phyloP scores from a whole-genome alignment of 2,888 invertebrate genomes.

The Dryococelus australis region DNA sequence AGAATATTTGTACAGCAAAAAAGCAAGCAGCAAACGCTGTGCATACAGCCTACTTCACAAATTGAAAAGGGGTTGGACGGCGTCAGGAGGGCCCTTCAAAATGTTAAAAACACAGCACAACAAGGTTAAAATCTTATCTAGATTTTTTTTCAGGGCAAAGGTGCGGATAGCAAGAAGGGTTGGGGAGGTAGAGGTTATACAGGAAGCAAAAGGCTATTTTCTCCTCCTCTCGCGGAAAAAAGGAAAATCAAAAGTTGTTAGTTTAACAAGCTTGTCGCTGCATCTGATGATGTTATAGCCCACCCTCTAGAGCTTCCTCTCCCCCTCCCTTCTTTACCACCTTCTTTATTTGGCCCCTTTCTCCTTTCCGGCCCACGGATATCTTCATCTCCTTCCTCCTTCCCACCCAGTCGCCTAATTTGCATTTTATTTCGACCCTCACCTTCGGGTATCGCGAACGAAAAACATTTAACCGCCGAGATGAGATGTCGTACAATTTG shows the following conservation, averaged over 20 bases:
- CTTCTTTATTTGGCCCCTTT: background rate
- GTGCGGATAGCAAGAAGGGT: background rate
- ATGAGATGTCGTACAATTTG: constrained; percentile 30
- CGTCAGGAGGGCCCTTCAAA: background rate
- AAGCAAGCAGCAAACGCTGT: no score
- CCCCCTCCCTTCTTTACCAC: background rate
- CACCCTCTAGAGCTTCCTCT: background rate
- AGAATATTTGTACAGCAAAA: no score
- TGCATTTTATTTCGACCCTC: constrained; percentile 27
- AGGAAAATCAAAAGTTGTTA: constrained; percentile 24
- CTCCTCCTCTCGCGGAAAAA: constrained; percentile 7
- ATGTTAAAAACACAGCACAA: background rate
- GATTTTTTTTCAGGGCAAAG: background rate
- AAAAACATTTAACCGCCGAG: background rate
- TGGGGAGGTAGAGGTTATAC: background rate
- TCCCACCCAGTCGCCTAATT: background rate
- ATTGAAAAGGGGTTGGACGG: background rate
- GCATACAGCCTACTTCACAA: background rate
- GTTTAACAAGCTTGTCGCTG: constrained; percentile 17
- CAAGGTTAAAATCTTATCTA: background rate
- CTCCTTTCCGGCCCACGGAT: constrained; percentile 1
- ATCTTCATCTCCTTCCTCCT: background rate
- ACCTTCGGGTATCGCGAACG: constrained; percentile 24
- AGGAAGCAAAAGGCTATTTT: constrained; percentile 7
- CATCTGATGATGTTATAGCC: background rate